phyloP scores from a whole-genome alignment of 2,888 invertebrate genomes.

The Baccha elongata region DNA sequence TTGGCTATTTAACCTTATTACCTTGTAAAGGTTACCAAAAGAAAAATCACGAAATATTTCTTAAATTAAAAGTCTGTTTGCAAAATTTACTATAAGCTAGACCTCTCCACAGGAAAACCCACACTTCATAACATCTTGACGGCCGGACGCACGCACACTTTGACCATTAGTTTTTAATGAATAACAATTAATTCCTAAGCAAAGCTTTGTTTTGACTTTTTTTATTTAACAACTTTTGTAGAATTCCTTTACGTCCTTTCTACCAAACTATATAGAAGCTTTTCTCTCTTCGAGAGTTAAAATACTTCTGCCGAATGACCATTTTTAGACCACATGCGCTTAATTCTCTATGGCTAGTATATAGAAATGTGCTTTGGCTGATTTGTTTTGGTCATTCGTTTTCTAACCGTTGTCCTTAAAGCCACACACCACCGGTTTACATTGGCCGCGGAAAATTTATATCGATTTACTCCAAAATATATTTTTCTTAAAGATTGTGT shows the following conservation, averaged over 20 bases:
- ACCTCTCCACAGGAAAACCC: not conserved
- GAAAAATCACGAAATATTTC: not conserved
- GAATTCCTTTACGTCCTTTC: constrained; percentile 10
- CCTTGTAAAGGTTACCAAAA: constrained; percentile 53
- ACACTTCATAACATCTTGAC: constrained; percentile 28
- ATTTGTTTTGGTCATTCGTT: constrained; percentile 73
- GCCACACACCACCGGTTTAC: constrained; percentile 35
- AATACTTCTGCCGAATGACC: constrained; percentile 31
- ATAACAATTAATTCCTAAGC: constrained; percentile 24
- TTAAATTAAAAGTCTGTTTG: not conserved
- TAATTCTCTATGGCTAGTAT: constrained; percentile 46
- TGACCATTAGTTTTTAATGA: constrained; percentile 22
- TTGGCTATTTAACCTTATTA: constrained; percentile 59
- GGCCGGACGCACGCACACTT: constrained; percentile 57
- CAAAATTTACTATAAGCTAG: not conserved
- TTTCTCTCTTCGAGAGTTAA: constrained; percentile 26
- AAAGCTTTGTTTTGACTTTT: constrained; percentile 23
- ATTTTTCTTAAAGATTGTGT: constrained; percentile 16
- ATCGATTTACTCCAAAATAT: constrained; percentile 53
- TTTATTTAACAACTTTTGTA: constrained; percentile 27
- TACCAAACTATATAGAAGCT: constrained; percentile 17
- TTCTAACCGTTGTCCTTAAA: constrained; percentile 60
- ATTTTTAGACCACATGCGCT: constrained; percentile 61
- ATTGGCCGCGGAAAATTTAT: constrained; percentile 49
- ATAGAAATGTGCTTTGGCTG: constrained; percentile 48